Evolutionary conservation across 2,113 vertebrate species (phyloP).

Genomic region (Odocoileus hemionus): DNA sequence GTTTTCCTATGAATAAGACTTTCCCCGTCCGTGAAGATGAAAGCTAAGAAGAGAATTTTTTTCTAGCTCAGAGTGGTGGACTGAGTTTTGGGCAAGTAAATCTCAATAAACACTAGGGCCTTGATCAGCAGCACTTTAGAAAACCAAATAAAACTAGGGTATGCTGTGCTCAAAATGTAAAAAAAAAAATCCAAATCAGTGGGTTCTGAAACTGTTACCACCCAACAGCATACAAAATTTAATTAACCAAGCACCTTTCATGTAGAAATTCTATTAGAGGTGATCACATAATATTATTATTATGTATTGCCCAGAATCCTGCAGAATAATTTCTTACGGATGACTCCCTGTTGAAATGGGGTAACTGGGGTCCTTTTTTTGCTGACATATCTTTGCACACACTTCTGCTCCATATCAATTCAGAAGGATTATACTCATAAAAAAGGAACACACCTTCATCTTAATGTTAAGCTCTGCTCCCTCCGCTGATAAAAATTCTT

Average conservation of each 20-base stretch:
- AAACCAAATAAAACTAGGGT: not conserved
- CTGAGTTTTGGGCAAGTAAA: not conserved
- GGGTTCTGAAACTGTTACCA: not conserved
- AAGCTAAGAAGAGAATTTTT: not conserved
- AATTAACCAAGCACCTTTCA: not conserved
- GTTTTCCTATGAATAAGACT: not conserved
- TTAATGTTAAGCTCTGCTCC: constrained; percentile 28
- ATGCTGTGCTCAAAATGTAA: not conserved
- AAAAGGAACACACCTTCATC: constrained; percentile 35
- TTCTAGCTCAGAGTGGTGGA: not conserved
- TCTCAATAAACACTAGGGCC: not conserved
- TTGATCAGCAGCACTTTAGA: not conserved
- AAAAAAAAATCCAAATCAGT: not conserved
- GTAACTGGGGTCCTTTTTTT: not conserved
- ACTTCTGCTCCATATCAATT: constrained; percentile 1
- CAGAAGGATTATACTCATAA: constrained; percentile 35
- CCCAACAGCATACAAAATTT: not conserved
- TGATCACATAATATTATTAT: not conserved
- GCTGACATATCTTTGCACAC: constrained; percentile 16
- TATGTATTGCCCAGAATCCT: not conserved
- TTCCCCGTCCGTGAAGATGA: not conserved
- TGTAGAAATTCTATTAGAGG: constrained; percentile 17
- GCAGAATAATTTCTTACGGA: not conserved
- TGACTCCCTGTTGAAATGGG: not conserved
- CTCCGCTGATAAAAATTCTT: not conserved